Evolutionary conservation across 2,113 vertebrate genomes (phyloP), one percentile per base, ranked within the genome.

Genomic region (Perca schrenkii): DNA sequence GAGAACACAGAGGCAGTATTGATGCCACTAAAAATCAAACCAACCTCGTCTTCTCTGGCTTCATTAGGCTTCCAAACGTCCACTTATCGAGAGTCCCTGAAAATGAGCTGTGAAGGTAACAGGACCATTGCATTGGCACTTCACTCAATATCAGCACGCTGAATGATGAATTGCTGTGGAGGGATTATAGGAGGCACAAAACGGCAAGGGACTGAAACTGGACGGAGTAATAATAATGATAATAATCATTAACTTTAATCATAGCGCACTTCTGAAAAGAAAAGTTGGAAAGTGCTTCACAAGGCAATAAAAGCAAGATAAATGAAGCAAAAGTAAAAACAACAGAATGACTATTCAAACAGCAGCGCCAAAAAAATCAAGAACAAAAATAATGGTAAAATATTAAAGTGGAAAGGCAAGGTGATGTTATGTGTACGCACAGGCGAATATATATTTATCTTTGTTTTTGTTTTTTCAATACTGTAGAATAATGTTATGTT

Each of bases 61-160:
- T 83, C 84, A 90, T 83, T 80, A 67, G 66, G 76, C 82, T 36
- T 74, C 80, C 36, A 84, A 83, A 89, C 68, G 8, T 67, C 80
- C 49, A 54, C 47, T 75, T 85, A 90, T 90, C 8, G 72, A 83
- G 83, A 86, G 84, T 80, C 82, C 84, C 89, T 91, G 89, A 90
- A 87, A 93, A 88, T 89, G 76, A 91, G 74, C 63, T 57, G 54
- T 72, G 84, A 91, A 92, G 90, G 91, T 88, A 91, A 87, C 76
- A 21, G 28, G 56, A 91, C 93, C 91, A 85, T 80, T 78, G 80
- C 52, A 93, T 89, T 79, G 93, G 83, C 94, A 93, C 74, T 76
- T 82, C 70, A 74, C 84, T 91, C 94, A 90, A 94, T 95, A 92
- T 11, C 71, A 64, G 80, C 74, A 54, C 17, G 28, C 49, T 63